phyloP scores from a whole-genome alignment of 1,140 invertebrate genomes.

The Trypoxylus dichotomus region DNA sequence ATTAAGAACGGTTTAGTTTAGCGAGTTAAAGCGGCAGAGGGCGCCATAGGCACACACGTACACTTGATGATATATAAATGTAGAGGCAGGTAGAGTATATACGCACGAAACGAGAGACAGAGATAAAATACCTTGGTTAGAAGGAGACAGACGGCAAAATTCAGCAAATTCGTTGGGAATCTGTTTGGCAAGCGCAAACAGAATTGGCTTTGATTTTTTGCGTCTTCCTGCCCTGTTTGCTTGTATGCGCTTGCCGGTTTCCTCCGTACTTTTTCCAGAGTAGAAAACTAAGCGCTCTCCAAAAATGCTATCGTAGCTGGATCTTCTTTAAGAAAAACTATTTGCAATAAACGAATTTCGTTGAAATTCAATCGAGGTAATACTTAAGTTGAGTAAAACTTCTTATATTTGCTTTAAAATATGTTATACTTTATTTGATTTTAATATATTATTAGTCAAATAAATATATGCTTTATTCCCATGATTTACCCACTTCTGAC shows the following conservation, averaged over 20 bases:
- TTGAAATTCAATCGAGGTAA: too few relatives aligned
- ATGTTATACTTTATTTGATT: too few relatives aligned
- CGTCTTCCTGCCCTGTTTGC: not conserved
- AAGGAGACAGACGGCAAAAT: not conserved
- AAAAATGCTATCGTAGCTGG: too few relatives aligned
- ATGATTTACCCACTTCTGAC: too few relatives aligned
- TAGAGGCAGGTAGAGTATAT: not conserved
- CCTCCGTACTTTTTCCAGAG: not conserved
- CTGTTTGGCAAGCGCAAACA: not conserved
- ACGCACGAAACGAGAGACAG: not conserved
- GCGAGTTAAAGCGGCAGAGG: not conserved
- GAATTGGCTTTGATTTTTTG: not conserved
- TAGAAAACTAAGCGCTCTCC: not conserved
- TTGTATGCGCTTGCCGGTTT: not conserved
- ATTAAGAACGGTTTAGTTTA: conserved; percentile 7
- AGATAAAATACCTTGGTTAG: not conserved
- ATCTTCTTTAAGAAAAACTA: too few relatives aligned
- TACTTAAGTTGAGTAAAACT: too few relatives aligned
- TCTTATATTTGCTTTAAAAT: too few relatives aligned
- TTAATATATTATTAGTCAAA: too few relatives aligned
- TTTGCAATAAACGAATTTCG: too few relatives aligned
- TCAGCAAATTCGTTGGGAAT: not conserved
- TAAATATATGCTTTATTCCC: too few relatives aligned
- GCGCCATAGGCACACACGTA: not conserved
- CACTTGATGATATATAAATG: not conserved